Percentiles rank a stretch among this genome's conserved stretches.
Evolutionary conservation across 1,140 invertebrate genomes (phyloP).

Genomic region (Drosophila miranda): DNA sequence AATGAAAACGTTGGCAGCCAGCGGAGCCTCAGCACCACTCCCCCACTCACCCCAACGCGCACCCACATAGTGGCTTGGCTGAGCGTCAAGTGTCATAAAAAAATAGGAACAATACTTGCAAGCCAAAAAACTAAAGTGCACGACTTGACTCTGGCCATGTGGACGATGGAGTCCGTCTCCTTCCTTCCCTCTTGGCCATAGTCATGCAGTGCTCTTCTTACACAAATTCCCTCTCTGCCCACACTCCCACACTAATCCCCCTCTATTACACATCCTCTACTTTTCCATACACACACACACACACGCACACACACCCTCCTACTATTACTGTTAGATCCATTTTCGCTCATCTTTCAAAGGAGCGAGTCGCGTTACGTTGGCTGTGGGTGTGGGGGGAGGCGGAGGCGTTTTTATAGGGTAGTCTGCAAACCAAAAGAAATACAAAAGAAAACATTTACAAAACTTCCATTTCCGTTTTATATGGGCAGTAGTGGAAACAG

Average conservation of each 20-base stretch:
- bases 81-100: constrained; percentile 77
- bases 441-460: constrained; percentile 80
- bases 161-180: background rate
- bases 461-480: constrained; percentile 79
- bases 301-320: constrained; percentile 7
- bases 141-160: constrained; percentile 49
- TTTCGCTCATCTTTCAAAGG: constrained; percentile 76
- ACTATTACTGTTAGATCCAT: constrained; percentile 44
- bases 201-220: background rate
- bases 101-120: constrained; percentile 74
- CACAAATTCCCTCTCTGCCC: background rate
- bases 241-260: background rate
- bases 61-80: constrained; percentile 54
- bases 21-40: background rate
- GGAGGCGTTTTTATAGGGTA: constrained; percentile 8
- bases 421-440: constrained; percentile 52
- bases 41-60: background rate
- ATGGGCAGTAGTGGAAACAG: constrained; percentile 50
- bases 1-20: constrained; percentile 38
- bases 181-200: background rate
- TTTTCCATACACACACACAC: constrained; percentile 7
- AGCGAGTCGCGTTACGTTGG: constrained; percentile 60
- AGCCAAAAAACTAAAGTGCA: constrained; percentile 76
- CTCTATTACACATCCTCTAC: background rate
- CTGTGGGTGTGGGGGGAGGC: constrained; percentile 44